Base-by-base conservation (phyloP, 2,888 invertebrate genomes). In the Laspeyria flexula region DNA sequence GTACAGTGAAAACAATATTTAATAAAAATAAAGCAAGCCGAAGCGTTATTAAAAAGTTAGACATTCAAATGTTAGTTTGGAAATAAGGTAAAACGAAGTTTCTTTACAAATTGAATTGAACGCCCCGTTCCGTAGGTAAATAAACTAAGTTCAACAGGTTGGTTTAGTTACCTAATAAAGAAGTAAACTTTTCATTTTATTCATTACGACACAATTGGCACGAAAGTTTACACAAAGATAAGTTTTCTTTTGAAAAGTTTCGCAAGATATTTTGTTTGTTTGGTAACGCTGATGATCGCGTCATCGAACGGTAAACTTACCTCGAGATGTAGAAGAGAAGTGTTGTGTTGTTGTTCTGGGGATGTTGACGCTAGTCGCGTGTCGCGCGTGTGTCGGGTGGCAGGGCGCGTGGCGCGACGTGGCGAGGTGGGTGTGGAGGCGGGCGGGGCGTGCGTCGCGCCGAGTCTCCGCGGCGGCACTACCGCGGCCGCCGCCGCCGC, bases 381-480 rank as follows among this genome's bases (percentile, higher is more conserved):
- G 47, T 49, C 48, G 38, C 25, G 54, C 52, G 60, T 40, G 13
- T 6, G 55, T 49, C 43, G 79, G 77, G 69, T 69, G 79, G 75
- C 63, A 75, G 76, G 81, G 85, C 90, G 88, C 85, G 85, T 83
- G 78, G 63, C 81, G 76, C 83, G 79, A 62, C 77, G 81, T 72
- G 82, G 60, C 44, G 70, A 60, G 64, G 67, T 55, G 59, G 69
- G 55, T 58, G 73, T 71, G 72, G 69, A 67, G 79, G 77, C 70
- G 70, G 79, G 75, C 63, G 75, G 76, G 81, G 85, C 90, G 88
- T 85, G 85, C 84, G 78, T 63, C 81, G 76, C 83, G 79, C 62
- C 77, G 81, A 72, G 82, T 61, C 71, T 77, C 79, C 83, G 76
- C 80, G 85, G 79, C 82, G 81, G 85, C 85, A 91, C 91, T 91